Base-by-base conservation (phyloP, 2,113 vertebrate species). In the Megalops atlanticus region DNA sequence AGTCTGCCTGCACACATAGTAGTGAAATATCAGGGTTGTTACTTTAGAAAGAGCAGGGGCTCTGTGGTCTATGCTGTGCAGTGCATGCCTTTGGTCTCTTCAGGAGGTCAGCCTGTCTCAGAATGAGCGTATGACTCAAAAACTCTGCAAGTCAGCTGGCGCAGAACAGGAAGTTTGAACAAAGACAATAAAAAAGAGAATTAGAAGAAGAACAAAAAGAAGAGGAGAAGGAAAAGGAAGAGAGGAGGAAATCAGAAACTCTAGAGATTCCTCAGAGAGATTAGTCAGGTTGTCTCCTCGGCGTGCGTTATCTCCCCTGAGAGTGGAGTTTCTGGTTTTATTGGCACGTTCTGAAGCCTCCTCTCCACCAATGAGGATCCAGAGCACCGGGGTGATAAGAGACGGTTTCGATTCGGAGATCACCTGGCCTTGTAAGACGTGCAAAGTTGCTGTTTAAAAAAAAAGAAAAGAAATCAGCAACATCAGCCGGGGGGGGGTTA, bases 111-210 rank as follows among this genome's bases (percentile, higher is more conserved):
- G 85, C 43, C 73, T 21, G 85, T 39, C 73, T 21, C 18, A 21
- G 69, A 86, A 71, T 87, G 82, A 84, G 52, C 72, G 73, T 76
- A 64, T 47, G 73, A 45, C 77, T 74, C 71, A 16, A 39, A 80
- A 8, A 58, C 81, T 58, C 74, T 82, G 78, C 87, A 86, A 82
- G 82, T 90, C 84, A 87, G 80, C 86, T 87, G 84, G 86, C 86
- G 86, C 78, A 79, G 83, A 81, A 85, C 84, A 87, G 89, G 90
- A 92, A 91, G 89, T 91, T 87, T 89, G 85, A 84, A 89, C 89
- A 88, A 87, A 88, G 36, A 71, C 39, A 54, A 43, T 82, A 80
- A 80, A 5, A 58, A 58, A 58, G 31, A 27, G 86, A 85, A 7
- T 2, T 27, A 27, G 45, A 77, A 14, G 5, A 58, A n/a, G 16